Conservation (phyloP, 2,113 vertebrate genomes). For the Hypocryptadius cinnamomeus region DNA sequence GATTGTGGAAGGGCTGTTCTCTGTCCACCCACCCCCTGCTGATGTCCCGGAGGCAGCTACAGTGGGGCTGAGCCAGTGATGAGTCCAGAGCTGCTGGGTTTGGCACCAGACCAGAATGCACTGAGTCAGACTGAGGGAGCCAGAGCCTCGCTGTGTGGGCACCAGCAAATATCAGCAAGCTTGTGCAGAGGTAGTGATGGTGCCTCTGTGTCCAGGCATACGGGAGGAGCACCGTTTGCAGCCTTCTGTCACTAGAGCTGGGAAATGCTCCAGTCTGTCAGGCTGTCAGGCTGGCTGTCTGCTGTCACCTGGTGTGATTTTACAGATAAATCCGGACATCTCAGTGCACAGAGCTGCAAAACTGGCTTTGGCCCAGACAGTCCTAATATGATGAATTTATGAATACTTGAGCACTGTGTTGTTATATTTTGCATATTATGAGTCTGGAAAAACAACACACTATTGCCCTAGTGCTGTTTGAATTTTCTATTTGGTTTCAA, state of each 20-base stretch:
- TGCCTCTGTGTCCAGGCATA: not conserved
- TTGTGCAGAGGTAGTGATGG: not conserved
- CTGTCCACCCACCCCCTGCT: not conserved
- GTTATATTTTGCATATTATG: not conserved
- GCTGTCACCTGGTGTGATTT: not conserved
- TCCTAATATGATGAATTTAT: not conserved
- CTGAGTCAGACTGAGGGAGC: not conserved
- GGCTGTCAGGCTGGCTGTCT: not conserved
- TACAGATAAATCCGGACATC: not conserved
- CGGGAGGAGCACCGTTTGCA: not conserved
- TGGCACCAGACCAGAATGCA: not conserved
- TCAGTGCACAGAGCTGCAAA: not conserved
- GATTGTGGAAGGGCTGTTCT: not conserved
- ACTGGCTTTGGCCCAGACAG: not conserved
- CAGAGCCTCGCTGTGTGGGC: not conserved
- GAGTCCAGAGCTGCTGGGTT: not conserved
- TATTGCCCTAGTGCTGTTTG: not conserved
- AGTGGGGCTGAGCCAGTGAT: not conserved
- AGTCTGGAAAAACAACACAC: not conserved
- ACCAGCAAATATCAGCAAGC: not conserved
- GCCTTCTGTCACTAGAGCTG: not conserved
- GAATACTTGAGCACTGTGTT: not conserved
- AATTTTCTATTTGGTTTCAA: not conserved
- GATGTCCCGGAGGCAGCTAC: not conserved
- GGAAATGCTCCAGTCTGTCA: not conserved